Evolutionary conservation across 2,113 vertebrate genomes (phyloP).

Genomic region (Oryzias woworae): DNA sequence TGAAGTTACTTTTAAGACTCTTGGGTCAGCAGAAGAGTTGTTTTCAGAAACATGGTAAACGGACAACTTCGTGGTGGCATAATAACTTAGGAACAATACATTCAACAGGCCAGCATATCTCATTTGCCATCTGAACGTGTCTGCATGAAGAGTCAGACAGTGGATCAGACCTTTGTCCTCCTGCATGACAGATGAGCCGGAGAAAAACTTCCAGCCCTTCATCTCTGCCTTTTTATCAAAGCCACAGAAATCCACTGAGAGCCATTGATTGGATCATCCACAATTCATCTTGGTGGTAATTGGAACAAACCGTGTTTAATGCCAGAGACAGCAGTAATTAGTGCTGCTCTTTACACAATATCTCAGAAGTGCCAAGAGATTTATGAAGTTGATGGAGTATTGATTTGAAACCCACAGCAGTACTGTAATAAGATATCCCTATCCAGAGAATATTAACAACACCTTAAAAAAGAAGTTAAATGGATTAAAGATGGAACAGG

Average conservation of each 20-base stretch:
- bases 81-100: too few relatives aligned
- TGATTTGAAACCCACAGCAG: conserved; percentile 2
- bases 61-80: neutral
- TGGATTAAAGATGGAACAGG: too few relatives aligned
- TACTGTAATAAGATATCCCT: neutral
- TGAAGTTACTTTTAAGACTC: conserved; percentile 35
- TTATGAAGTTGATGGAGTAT: conserved; percentile 5
- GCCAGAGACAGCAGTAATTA: conserved; percentile 28
- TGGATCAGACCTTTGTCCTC: conserved; percentile 15
- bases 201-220: conserved; percentile 47
- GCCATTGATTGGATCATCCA: conserved; percentile 43
- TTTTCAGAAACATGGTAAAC: conserved; percentile 11
- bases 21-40: conserved; percentile 27
- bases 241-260: conserved; percentile 46
- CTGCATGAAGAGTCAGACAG: neutral
- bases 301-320: conserved; percentile 53
- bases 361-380: conserved; percentile 12
- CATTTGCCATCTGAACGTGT: too few relatives aligned
- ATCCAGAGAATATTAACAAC: neutral
- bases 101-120: too few relatives aligned
- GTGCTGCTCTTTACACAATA: conserved; percentile 12
- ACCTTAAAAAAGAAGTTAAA: neutral
- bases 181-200: conserved; percentile 33
- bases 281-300: conserved; percentile 51
- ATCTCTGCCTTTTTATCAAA: conserved; percentile 46